These are phyloP conservation scores for Climacteris rufus DNA, from an alignment of 2,113 vertebrate species.

Conservation along the genomic window DNA sequence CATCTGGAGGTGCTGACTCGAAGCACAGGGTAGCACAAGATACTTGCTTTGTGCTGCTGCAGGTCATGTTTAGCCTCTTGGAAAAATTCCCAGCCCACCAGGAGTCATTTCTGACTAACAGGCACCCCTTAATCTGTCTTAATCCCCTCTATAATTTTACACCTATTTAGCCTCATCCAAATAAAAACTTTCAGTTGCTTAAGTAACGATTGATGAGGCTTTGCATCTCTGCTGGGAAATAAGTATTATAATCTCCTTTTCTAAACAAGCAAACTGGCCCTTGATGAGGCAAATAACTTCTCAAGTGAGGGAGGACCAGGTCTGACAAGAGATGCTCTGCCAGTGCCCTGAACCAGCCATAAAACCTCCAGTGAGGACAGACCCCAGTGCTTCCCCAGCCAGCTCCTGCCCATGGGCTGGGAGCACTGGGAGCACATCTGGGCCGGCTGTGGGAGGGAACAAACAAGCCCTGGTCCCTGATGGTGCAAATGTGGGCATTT, in stretches of 20 bases:
- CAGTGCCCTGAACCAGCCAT: rapidly evolving
- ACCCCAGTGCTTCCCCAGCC: background rate
- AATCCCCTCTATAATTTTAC: conserved; percentile 47
- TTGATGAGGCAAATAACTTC: background rate
- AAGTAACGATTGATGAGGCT: background rate
- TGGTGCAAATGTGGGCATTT: background rate
- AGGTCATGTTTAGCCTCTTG: conserved; percentile 3
- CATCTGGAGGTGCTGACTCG: background rate
- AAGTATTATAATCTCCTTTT: background rate
- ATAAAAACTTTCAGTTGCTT: background rate
- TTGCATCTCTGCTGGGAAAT: conserved; percentile 19
- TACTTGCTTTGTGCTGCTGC: background rate
- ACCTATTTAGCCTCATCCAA: conserved; percentile 15
- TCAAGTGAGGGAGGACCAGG: background rate
- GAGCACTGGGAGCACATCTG: background rate
- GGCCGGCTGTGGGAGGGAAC: background rate
- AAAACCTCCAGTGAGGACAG: background rate
- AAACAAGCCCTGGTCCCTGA: background rate
- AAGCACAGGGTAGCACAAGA: background rate
- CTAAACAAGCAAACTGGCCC: background rate
- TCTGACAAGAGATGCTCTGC: background rate
- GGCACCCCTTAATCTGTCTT: conserved; percentile 40
- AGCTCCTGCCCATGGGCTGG: background rate
- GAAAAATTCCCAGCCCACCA: conserved; percentile 33
- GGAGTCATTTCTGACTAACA: conserved; percentile 11